Conservation (phyloP, 2,113 vertebrate genomes). For the Theropithecus gelada region DNA sequence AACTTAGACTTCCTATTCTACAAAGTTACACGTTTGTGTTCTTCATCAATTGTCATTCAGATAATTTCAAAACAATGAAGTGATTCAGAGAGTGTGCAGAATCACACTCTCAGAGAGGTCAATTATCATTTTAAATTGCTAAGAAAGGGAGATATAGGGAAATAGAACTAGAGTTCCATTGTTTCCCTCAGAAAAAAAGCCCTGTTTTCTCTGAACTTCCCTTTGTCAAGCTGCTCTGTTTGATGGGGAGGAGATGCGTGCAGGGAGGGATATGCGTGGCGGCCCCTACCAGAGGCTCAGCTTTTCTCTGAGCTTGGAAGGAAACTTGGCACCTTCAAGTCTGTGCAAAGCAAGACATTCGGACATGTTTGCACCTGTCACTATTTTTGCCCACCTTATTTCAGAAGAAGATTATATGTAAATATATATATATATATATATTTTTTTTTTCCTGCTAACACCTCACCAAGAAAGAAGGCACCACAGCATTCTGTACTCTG, state of each 20-base stretch:
- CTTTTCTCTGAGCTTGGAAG: not conserved
- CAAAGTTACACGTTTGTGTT: slow-evolving; percentile 57
- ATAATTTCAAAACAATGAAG: slow-evolving; percentile 55
- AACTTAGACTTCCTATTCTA: slow-evolving; percentile 51
- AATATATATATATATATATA: no score
- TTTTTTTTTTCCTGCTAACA: not conserved
- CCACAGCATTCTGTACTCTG: not conserved
- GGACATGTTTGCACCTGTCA: not conserved
- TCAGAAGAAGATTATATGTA: not conserved
- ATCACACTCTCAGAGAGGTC: not conserved
- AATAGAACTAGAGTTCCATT: slow-evolving; percentile 12
- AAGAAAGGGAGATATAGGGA: not conserved
- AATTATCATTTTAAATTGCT: slow-evolving; percentile 43
- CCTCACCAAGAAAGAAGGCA: not conserved
- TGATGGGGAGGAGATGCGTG: not conserved
- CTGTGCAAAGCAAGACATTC: not conserved
- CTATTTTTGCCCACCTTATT: not conserved
- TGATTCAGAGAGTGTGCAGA: slow-evolving; percentile 15
- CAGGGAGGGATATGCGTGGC: rapidly evolving
- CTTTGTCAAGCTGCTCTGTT: not conserved
- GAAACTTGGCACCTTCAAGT: not conserved
- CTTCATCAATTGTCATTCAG: slow-evolving; percentile 56
- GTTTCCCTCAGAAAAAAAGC: slow-evolving; percentile 58
- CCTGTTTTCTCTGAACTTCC: not conserved
- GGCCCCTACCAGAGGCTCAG: not conserved